phyloP scores from a whole-genome alignment of 2,113 vertebrate genomes.

The Ammodramus savannarum region DNA sequence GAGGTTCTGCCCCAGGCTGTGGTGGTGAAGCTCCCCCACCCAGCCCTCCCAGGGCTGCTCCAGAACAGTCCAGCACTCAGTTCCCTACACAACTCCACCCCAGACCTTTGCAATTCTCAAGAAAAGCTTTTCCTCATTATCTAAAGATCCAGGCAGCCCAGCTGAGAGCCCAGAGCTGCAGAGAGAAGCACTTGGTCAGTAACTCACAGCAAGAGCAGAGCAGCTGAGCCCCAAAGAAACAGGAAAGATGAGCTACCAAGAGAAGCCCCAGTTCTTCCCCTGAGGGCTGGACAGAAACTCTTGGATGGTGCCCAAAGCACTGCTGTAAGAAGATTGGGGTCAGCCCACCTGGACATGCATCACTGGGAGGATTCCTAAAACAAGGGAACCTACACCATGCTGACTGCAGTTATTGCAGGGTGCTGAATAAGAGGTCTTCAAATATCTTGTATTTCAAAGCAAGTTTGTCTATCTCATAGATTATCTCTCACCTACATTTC shows the following conservation, averaged over 20 bases:
- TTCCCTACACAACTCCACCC: rapidly evolving
- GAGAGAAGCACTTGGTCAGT: not conserved
- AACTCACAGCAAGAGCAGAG: not conserved
- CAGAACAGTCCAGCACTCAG: not conserved
- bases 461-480: rapidly evolving
- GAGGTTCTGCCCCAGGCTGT: rapidly evolving
- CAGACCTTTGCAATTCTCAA: not conserved
- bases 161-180: not conserved
- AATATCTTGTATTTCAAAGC: rapidly evolving
- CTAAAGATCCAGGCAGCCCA: not conserved
- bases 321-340: not conserved
- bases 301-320: not conserved
- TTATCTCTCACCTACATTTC: not conserved
- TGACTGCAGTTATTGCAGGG: rapidly evolving
- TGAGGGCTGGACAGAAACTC: not conserved
- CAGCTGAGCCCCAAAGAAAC: not conserved
- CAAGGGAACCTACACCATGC: rapidly evolving
- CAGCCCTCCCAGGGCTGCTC: not conserved
- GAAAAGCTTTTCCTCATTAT: not conserved
- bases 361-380: not conserved
- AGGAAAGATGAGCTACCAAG: not conserved
- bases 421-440: not conserved
- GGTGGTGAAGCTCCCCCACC: not conserved
- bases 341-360: not conserved
- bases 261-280: not conserved